Conservation (phyloP, 2,888 invertebrate species). For the Limnephilus marmoratus region DNA sequence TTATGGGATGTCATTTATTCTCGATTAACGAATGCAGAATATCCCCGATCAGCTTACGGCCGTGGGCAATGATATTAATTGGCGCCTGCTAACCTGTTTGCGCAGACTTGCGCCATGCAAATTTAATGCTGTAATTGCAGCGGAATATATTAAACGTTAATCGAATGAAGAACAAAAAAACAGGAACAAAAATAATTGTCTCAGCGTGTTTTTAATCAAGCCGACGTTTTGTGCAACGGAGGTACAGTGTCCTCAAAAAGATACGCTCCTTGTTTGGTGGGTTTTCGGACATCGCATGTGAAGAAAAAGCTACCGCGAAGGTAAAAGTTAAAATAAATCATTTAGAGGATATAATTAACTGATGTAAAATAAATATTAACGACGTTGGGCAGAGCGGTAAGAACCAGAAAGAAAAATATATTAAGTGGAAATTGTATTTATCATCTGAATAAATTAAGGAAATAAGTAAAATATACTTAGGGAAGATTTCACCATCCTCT, state of each 20-base stretch:
- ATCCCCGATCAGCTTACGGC: background rate
- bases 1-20: conserved; percentile 2
- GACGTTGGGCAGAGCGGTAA: background rate
- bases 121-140: conserved; percentile 28
- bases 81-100: conserved; percentile 23
- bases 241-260: background rate
- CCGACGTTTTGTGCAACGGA: background rate
- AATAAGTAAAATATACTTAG: no score
- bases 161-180: conserved; percentile 20
- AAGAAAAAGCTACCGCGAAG: background rate
- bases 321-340: background rate
- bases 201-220: background rate
- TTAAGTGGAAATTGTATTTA: background rate
- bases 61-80: background rate
- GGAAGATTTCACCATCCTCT: no score
- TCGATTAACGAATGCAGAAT: conserved; percentile 2
- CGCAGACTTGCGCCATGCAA: conserved; percentile 35
- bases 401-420: background rate
- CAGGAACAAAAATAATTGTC: background rate
- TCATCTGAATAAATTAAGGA: no score
- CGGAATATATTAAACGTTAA: conserved; percentile 23
- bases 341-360: background rate
- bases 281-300: background rate
- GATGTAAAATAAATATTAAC: background rate
- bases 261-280: background rate